Percentiles rank a stretch among this genome's conserved stretches.
Conservation (phyloP, 1,140 invertebrate genomes). For the Portunus trituberculatus region DNA sequence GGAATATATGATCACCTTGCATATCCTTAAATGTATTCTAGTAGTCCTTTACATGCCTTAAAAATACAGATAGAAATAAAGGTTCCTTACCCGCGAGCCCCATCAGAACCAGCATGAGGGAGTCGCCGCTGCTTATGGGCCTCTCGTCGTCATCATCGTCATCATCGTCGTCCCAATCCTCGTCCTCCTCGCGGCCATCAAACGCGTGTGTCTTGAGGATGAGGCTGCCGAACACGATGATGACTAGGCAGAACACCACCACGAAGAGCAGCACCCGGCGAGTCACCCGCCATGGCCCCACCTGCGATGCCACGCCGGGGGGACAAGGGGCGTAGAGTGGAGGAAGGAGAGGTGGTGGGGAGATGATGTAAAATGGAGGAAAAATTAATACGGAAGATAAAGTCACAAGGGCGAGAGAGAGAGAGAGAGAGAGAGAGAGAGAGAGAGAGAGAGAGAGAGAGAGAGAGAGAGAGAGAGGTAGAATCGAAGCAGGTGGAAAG, state of each 20-base stretch:
- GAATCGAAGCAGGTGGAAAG: no score
- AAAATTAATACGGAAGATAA: neutral
- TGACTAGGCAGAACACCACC: constrained; percentile 68
- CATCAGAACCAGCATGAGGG: constrained; percentile 69
- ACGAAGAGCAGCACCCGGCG: constrained; percentile 73
- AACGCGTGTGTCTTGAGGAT: constrained; percentile 76
- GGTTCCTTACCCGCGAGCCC: constrained; percentile 68
- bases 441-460: neutral
- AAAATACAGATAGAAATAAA: no score
- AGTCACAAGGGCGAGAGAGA: neutral
- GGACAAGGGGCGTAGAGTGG: neutral
- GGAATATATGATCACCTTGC: no score
- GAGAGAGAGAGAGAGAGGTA: neutral
- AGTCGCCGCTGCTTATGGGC: constrained; percentile 70
- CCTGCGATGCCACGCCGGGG: constrained; percentile 28
- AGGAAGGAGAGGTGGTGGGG: neutral
- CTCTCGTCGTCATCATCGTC: constrained; percentile 70
- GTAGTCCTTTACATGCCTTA: no score
- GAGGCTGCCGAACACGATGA: constrained; percentile 73
- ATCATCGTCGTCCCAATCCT: constrained; percentile 65
- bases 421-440: neutral
- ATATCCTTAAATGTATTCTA: no score
- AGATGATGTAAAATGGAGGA: neutral
- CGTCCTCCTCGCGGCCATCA: constrained; percentile 44
- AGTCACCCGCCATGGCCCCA: constrained; percentile 74